Evolutionary conservation across 2,113 vertebrate genomes (phyloP).

Genomic region (Ciconia maguari): DNA sequence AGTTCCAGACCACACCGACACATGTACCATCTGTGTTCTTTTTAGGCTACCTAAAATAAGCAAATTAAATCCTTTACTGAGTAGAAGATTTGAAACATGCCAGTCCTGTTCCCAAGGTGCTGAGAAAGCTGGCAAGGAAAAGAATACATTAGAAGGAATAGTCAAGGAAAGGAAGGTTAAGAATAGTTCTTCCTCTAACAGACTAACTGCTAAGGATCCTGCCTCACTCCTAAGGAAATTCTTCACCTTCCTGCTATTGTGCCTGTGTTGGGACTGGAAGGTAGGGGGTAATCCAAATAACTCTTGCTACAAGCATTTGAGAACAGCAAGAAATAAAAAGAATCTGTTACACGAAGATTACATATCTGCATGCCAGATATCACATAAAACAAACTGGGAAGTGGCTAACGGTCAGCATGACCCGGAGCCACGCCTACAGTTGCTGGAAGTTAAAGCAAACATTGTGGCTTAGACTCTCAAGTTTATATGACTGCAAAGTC

Average conservation of each 20-base stretch:
- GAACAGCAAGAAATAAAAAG: neutral
- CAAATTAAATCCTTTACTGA: neutral
- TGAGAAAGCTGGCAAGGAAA: neutral
- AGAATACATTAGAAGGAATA: no score
- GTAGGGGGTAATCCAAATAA: neutral
- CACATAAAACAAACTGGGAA: neutral
- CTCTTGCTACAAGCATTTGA: neutral
- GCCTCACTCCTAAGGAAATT: neutral
- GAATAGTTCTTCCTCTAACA: neutral
- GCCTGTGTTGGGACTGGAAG: neutral
- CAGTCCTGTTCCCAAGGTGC: neutral
- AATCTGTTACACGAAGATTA: neutral
- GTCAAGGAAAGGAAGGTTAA: neutral
- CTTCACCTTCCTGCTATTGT: neutral
- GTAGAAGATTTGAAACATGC: neutral
- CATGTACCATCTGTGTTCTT: neutral
- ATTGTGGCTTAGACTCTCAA: neutral
- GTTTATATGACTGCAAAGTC: neutral
- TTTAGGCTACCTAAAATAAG: neutral
- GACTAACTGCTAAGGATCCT: neutral
- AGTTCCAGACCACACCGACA: neutral
- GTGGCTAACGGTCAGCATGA: neutral
- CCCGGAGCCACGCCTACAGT: neutral
- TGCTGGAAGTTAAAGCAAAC: neutral
- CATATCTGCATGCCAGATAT: neutral